Base-by-base conservation (phyloP, 2,113 vertebrate genomes). In the Pithys albifrons region DNA sequence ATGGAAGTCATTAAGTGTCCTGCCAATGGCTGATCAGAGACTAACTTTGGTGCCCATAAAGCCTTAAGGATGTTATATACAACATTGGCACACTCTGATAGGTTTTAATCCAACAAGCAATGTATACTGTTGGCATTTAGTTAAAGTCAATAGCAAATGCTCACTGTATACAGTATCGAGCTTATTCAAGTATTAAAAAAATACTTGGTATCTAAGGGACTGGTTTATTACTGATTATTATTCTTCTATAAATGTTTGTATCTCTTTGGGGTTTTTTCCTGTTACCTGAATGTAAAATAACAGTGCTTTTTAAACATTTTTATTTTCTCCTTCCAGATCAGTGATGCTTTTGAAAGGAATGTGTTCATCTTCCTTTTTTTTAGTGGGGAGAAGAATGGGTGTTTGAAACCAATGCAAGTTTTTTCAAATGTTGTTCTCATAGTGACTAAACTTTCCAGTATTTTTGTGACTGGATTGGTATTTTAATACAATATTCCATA, bases 251-350 rank as follows among this genome's bases (percentile, higher is more conserved):
- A 20, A 0, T 83, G 16, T 92, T 49, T 67, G 14, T 85, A 7
- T 90, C 52, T 79, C 22, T 35, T 16, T 23, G 1, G 2, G 1
- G 4, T 91, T 80, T 89, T 77, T 45, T 3, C 39, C 1, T 75
- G 13, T 91, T 91, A 96, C 80, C 67, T 93, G 58, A 77, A 89
- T 48, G 55, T 83, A 74, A 28, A 84, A 66, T 66, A 81, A 37
- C 51, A 74, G 12, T 71, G 19, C 43, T 80, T 80, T 91, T 80
- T 64, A 84, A 87, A 58, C 28, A 58, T 54, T 66, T 28, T 25
- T 31, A 37, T 94, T 73, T 54, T 89, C 64, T 54, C 24, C 41
- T 59, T 74, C 37, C 8, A 82, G 33, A 61, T 88, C 66, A 75
- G 28, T 58, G 76, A 58, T 74, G 39, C 10, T 31, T 91, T 88